Conservation (phyloP, 2,797 vertebrate genomes). For the Lagodon rhomboides region DNA sequence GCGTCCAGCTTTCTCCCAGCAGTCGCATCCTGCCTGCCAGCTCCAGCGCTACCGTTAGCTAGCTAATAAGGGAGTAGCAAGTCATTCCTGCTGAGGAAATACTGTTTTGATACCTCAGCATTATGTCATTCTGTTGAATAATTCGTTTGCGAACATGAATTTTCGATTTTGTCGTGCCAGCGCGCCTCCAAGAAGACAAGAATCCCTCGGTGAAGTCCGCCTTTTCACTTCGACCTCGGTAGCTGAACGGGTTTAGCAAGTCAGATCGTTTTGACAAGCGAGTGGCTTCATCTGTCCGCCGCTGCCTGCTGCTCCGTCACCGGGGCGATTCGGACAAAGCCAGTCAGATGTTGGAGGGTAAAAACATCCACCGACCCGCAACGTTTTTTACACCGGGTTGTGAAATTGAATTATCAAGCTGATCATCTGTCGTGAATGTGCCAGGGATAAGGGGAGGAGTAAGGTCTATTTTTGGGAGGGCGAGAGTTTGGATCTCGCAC, state of each 20-base stretch:
- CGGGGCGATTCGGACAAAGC: constrained; percentile 67
- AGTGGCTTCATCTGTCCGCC: constrained; percentile 60
- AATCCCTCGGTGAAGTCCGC: constrained; percentile 15
- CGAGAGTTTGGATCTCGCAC: constrained; percentile 63
- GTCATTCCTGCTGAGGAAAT: constrained; percentile 11
- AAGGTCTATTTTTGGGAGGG: constrained; percentile 56
- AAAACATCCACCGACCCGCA: constrained; percentile 8
- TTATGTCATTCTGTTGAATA: background rate
- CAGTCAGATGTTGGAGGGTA: constrained; percentile 70
- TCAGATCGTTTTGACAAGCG: constrained; percentile 43
- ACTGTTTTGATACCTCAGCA: background rate
- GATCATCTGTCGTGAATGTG: constrained; percentile 35
- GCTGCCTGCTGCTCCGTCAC: constrained; percentile 15
- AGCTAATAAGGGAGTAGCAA: constrained; percentile 36
- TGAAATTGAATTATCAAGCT: constrained; percentile 25
- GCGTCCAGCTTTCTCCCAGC: constrained; percentile 40
- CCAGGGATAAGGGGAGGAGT: constrained; percentile 17
- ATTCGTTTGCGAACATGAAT: constrained; percentile 33
- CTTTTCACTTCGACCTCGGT: constrained; percentile 52
- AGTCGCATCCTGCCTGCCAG: constrained; percentile 54
- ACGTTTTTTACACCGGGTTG: constrained; percentile 11
- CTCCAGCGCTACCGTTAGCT: constrained; percentile 62
- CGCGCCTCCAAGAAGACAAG: constrained; percentile 7
- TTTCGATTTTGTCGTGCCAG: background rate
- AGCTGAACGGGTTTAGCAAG: constrained; percentile 57